A percentile compares a stretch with the other conserved stretches of the same genome.
Evolutionary conservation across 2,797 vertebrate genomes (phyloP).

Genomic region (Centropyge bicolor): DNA sequence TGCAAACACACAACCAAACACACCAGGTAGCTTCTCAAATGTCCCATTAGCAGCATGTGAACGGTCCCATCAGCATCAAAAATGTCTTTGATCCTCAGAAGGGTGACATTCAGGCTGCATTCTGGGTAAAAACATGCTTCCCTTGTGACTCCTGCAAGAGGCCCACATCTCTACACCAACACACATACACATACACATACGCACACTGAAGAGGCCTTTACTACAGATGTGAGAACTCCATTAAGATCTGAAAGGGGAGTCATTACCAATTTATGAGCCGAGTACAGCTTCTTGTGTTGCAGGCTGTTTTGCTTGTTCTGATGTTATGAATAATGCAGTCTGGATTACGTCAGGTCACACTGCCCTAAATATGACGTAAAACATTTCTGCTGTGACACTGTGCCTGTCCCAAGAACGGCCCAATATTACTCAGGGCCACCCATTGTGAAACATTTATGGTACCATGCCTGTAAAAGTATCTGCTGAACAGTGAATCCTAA

Average conservation of each 20-base stretch:
- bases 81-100: slow-evolving; percentile 74
- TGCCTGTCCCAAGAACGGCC: slow-evolving; percentile 46
- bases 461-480: not conserved
- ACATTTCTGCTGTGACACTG: slow-evolving; percentile 44
- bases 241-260: slow-evolving; percentile 74
- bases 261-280: slow-evolving; percentile 81
- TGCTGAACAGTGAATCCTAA: slow-evolving; percentile 17
- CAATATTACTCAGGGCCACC: slow-evolving; percentile 39
- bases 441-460: slow-evolving; percentile 39
- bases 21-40: slow-evolving; percentile 69
- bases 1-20: slow-evolving; percentile 37
- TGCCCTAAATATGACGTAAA: slow-evolving; percentile 77
- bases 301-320: slow-evolving; percentile 70
- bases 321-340: slow-evolving; percentile 82
- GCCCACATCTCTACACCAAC: slow-evolving; percentile 36
- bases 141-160: slow-evolving; percentile 48
- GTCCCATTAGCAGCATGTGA: slow-evolving; percentile 63
- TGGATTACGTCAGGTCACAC: slow-evolving; percentile 81
- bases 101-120: slow-evolving; percentile 62
- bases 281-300: slow-evolving; percentile 70
- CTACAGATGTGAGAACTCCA: slow-evolving; percentile 77
- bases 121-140: slow-evolving; percentile 61
- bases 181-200: too few species aligned
- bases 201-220: slow-evolving; percentile 51
- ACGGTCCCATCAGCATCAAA: slow-evolving; percentile 56